Conservation (phyloP, 2,113 vertebrate genomes). For the Hirundichthys speculiger region DNA sequence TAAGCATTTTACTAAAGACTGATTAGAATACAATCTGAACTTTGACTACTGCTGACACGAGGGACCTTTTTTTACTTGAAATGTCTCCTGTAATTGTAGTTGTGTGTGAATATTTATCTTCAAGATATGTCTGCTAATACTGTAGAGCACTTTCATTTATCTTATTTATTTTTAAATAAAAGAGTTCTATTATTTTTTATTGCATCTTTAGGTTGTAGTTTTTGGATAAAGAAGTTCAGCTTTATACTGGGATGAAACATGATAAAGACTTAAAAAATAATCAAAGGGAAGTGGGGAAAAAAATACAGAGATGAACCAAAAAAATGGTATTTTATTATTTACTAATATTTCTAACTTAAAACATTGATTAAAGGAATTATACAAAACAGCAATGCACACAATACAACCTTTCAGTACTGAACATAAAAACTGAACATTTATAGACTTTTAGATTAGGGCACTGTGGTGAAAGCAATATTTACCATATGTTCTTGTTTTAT, state of each 20-base stretch:
- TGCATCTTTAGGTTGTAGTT: not conserved
- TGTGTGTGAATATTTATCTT: conserved; percentile 26
- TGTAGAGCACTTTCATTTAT: conserved; percentile 66
- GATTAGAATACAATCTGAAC: not conserved
- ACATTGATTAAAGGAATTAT: conserved; percentile 48
- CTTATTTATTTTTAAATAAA: conserved; percentile 79
- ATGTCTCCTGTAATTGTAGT: too few species aligned
- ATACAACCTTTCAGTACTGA: conserved; percentile 61
- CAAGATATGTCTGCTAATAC: conserved; percentile 36
- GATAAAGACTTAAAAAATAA: conserved; percentile 65
- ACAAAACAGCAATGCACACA: conserved; percentile 70
- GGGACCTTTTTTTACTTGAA: too few species aligned
- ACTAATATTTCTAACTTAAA: conserved; percentile 56
- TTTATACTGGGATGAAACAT: not conserved
- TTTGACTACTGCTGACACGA: not conserved
- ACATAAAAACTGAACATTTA: conserved; percentile 63
- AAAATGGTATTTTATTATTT: conserved; percentile 32
- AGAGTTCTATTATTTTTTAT: conserved; percentile 73
- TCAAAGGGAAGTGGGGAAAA: conserved; percentile 45
- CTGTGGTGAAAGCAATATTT: conserved; percentile 84
- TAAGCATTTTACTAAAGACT: not conserved
- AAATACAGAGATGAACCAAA: conserved; percentile 25
- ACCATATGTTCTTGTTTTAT: conserved; percentile 67
- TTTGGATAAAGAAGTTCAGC: not conserved
- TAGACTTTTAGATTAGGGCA: conserved; percentile 83